These are phyloP conservation scores for Calosoma granatense DNA, from an alignment of 1,140 invertebrate species.

Conservation along the genomic window DNA sequence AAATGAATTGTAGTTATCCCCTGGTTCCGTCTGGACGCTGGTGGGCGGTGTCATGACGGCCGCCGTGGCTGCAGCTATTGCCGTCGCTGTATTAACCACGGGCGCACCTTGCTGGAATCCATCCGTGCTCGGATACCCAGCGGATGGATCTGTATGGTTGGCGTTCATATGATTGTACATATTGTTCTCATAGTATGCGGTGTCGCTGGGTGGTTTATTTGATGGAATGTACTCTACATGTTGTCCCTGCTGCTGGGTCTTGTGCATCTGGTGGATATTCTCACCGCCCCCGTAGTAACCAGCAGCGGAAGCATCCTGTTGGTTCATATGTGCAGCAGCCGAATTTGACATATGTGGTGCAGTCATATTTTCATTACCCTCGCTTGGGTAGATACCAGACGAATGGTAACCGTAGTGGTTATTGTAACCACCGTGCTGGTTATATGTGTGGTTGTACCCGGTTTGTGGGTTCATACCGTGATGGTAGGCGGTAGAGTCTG, in stretches of 20 bases:
- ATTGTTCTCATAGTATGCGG: constrained; percentile 29
- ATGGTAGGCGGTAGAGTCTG: constrained; percentile 37
- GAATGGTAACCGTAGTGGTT: constrained; percentile 27
- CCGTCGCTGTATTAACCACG: constrained; percentile 22
- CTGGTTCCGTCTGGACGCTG: constrained; percentile 44
- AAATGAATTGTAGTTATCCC: constrained; percentile 54
- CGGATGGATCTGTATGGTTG: constrained; percentile 22
- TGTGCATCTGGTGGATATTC: constrained; percentile 25
- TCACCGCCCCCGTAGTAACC: constrained; percentile 29
- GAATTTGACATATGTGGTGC: constrained; percentile 20
- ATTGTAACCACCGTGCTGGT: constrained; percentile 24
- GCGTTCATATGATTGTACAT: constrained; percentile 20
- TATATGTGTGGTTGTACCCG: constrained; percentile 29
- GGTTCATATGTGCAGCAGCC: constrained; percentile 22
- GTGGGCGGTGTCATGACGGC: constrained; percentile 46
- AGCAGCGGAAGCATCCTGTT: constrained; percentile 16
- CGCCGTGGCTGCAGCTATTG: constrained; percentile 24
- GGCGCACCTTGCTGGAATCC: constrained; percentile 17
- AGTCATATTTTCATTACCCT: constrained; percentile 21
- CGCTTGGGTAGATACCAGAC: constrained; percentile 24
- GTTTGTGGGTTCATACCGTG: constrained; percentile 30
- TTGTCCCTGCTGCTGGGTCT: constrained; percentile 19
- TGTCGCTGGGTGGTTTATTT: constrained; percentile 13
- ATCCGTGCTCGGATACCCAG: constrained; percentile 30
- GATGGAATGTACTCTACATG: constrained; percentile 20